These are phyloP conservation scores for Andricus curvator DNA, from an alignment of 2,888 invertebrate genomes.

Conservation along the genomic window DNA sequence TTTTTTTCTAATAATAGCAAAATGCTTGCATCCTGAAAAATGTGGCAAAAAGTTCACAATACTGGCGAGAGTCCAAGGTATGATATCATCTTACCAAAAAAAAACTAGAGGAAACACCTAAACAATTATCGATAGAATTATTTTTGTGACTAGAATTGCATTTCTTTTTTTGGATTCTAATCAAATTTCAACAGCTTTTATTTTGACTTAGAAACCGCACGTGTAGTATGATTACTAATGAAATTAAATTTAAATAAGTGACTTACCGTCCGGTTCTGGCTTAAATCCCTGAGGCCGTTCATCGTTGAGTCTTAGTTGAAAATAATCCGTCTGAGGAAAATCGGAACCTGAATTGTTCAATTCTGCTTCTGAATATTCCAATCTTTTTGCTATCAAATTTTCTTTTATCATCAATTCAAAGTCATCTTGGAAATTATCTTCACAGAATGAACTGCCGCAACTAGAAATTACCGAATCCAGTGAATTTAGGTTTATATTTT, in stretches of 20 bases:
- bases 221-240: too few species aligned
- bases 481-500: constrained; percentile 31
- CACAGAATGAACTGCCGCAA: constrained; percentile 53
- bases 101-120: too few species aligned
- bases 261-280: constrained; percentile 1
- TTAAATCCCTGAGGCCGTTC: neutral
- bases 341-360: constrained; percentile 49
- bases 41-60: too few species aligned
- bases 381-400: constrained; percentile 60
- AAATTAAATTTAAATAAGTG: neutral
- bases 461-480: constrained; percentile 50
- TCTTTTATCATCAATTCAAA: constrained; percentile 50
- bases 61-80: too few species aligned
- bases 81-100: too few species aligned
- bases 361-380: constrained; percentile 61
- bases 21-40: too few species aligned
- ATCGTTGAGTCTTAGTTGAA: neutral
- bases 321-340: constrained; percentile 19
- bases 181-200: too few species aligned
- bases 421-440: constrained; percentile 44
- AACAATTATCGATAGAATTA: too few species aligned
- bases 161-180: too few species aligned
- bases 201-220: too few species aligned
- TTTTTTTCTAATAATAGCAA: too few species aligned
- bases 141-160: too few species aligned